Percentiles rank a stretch among this genome's conserved stretches.
Conservation (phyloP, 64 coral and sea anemone genomes). For the Anthopleura sola region DNA sequence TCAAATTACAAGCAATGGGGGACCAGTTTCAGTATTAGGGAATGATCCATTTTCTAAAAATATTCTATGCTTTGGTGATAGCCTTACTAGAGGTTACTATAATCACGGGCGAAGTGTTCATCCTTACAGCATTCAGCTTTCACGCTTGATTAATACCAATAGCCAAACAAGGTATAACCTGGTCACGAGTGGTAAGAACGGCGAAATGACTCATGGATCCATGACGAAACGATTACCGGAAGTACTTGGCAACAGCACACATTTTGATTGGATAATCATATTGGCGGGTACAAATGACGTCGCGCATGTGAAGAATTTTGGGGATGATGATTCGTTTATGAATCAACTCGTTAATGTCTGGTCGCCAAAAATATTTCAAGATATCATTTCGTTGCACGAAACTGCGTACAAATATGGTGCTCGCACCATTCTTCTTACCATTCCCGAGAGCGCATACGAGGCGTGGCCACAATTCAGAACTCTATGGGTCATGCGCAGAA, state of each 20-base stretch:
- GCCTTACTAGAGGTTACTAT: constrained; percentile 80
- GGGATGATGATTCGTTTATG: constrained; percentile 97
- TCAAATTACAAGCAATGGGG: not conserved
- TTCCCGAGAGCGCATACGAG: constrained; percentile 97
- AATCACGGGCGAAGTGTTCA: constrained; percentile 62
- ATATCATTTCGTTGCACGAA: constrained; percentile 84
- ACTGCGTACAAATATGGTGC: constrained; percentile 72
- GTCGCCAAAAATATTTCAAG: constrained; percentile 84
- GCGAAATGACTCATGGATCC: constrained; percentile 94
- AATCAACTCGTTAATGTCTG: constrained; percentile 80
- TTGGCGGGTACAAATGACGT: constrained; percentile 97
- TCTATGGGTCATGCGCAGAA: constrained; percentile 84
- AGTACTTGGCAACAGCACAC: constrained; percentile 81
- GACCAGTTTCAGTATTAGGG: not conserved
- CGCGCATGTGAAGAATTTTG: constrained; percentile 98
- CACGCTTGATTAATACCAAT: constrained; percentile 61
- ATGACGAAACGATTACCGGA: constrained; percentile 87
- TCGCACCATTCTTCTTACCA: constrained; percentile 88
- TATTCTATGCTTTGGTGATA: constrained; percentile 95
- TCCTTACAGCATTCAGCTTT: constrained; percentile 81
- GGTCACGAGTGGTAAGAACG: constrained; percentile 65
- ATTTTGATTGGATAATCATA: constrained; percentile 97
- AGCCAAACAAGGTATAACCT: constrained; percentile 55
- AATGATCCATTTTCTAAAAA: constrained; percentile 51
- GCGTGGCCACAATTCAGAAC: constrained; percentile 79